Evolutionary conservation across 2,888 invertebrate species (phyloP).

Genomic region (Coelinius sp.): DNA sequence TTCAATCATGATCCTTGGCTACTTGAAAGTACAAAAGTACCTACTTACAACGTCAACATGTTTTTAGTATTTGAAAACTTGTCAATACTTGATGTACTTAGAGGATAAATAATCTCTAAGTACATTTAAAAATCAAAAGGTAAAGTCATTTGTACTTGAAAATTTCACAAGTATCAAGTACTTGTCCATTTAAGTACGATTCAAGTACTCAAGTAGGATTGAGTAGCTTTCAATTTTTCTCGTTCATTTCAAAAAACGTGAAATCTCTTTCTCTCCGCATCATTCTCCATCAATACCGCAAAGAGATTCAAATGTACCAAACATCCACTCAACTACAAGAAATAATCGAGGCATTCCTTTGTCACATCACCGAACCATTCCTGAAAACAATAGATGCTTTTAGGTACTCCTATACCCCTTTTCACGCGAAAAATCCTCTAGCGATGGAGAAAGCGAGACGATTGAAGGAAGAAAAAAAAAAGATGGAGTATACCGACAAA

Average conservation of each 20-base stretch:
- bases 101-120: no score
- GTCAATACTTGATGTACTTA: no score
- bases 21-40: no score
- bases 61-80: no score
- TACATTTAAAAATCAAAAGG: no score
- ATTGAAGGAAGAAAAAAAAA: conserved; percentile 18
- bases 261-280: background rate
- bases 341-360: conserved; percentile 1
- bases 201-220: no score
- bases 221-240: background rate
- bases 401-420: conserved; percentile 11
- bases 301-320: background rate
- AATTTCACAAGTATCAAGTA: no score
- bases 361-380: background rate
- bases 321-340: background rate
- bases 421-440: background rate
- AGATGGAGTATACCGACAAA: conserved; percentile 20
- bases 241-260: background rate
- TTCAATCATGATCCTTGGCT: no score
- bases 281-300: background rate
- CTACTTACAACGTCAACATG: no score
- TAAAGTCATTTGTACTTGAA: no score
- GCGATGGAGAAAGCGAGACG: background rate
- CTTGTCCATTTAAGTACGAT: background rate
- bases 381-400: conserved; percentile 5